Evolutionary conservation across 1,140 invertebrate species (phyloP), one percentile per base, ranked within the genome.

Genomic region (Drosophila truncata): DNA sequence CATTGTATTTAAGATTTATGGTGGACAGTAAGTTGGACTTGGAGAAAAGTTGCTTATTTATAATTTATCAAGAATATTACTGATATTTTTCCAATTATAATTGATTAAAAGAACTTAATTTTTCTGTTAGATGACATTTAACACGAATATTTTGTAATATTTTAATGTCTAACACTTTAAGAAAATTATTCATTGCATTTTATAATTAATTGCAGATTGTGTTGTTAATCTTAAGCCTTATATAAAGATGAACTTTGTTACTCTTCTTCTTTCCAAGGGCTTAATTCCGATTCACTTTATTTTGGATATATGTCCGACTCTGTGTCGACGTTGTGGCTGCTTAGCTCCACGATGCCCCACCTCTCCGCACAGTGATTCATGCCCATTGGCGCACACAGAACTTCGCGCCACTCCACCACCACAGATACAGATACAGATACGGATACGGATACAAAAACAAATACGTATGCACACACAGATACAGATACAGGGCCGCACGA

Each of bases 311-410:
- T 52, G 44, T 49, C 39, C 10, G 39, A 49, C 29, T 44, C 37
- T 46, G 37, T 70, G 80, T 70, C 84, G 80, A 72, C 83, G 54
- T 50, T 60, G 46, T 88, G 84, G 84, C 84, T 87, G 78, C 76
- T 65, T 46, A 47, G 57, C 42, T 27, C 50, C 39, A 70, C 42
- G 33, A 67, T 59, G 75, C 74, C 74, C 69, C 50, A 47, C 62
- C 75, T 39, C 65, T 57, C 33, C 49, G 46, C 52, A n/a, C 52
- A 18, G 70, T 88, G 85, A 88, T 66, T 88, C 85, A 88, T 88
- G 81, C 81, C 70, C 85, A 88, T 88, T 88, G 85, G 85, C 85
- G 82, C 69, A 72, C 67, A 80, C 70, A 78, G 65, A 75, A 78
- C 66, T 67, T 62, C 62, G 46, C 44, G 23, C 27, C 37, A 61